A percentile compares a stretch with the other conserved stretches of the same genome.
These are phyloP conservation scores for Hemicordylus capensis DNA, from an alignment of 2,113 vertebrate genomes.

Conservation along the genomic window DNA sequence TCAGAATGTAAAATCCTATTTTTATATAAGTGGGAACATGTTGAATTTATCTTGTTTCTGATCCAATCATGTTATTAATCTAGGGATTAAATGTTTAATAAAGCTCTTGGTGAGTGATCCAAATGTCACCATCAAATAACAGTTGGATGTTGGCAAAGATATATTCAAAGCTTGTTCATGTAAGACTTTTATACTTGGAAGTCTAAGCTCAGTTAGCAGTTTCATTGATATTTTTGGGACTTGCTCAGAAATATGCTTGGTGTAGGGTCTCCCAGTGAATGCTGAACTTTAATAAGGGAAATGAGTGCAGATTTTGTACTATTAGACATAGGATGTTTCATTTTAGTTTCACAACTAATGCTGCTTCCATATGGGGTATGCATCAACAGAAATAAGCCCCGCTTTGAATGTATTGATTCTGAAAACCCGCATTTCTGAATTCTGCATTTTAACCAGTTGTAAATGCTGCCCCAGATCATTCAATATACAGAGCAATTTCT, in stretches of 20 bases:
- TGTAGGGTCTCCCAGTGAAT: no score
- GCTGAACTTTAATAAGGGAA: not conserved
- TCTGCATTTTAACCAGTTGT: not conserved
- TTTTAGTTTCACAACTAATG: not conserved
- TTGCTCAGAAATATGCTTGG: no score
- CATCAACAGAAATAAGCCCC: not conserved
- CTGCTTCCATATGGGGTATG: not conserved
- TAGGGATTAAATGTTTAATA: not conserved
- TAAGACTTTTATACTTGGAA: not conserved
- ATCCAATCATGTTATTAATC: rapidly evolving
- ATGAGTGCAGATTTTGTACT: not conserved
- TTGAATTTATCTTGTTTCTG: not conserved
- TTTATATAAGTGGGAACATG: not conserved
- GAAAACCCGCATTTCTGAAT: not conserved
- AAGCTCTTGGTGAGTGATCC: not conserved
- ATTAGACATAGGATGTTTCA: not conserved
- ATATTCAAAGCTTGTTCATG: not conserved
- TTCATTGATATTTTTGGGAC: not conserved
- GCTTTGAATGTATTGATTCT: not conserved
- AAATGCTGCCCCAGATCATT: not conserved
- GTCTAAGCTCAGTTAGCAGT: not conserved
- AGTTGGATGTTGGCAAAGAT: not conserved
- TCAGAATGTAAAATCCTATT: not conserved
- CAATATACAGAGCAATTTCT: not conserved
- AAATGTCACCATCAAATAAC: not conserved